These are phyloP conservation scores for Sardinella longiceps DNA, from an alignment of 2,797 vertebrate species.

Conservation along the genomic window DNA sequence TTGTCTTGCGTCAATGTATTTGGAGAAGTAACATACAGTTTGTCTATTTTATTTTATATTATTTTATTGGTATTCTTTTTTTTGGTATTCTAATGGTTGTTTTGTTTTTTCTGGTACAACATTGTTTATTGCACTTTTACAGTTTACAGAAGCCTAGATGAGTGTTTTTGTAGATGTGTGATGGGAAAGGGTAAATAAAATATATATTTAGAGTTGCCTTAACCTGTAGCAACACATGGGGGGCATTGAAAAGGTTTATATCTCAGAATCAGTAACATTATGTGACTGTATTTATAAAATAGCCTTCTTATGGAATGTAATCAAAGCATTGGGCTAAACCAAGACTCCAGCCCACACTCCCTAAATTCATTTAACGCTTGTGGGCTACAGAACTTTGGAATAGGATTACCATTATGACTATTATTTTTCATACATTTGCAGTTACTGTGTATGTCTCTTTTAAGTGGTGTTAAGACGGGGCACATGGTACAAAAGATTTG, in stretches of 20 bases:
- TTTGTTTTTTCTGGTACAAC: conserved; percentile 35
- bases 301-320: background rate
- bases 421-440: conserved; percentile 1
- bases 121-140: conserved; percentile 53
- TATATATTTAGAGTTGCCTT: conserved; percentile 29
- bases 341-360: conserved; percentile 1
- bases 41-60: conserved; percentile 23
- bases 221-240: conserved; percentile 10
- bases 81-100: background rate
- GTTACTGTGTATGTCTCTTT: background rate
- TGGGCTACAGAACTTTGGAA: background rate
- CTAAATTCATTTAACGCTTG: background rate
- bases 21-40: conserved; percentile 32
- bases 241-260: background rate
- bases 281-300: conserved; percentile 12
- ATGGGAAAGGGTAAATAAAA: background rate
- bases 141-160: conserved; percentile 40
- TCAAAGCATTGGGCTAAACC: background rate
- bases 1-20: conserved; percentile 28
- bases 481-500: background rate
- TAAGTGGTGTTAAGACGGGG: background rate
- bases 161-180: conserved; percentile 20
- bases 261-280: background rate
- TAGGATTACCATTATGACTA: background rate
- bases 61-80: conserved; percentile 23